Evolutionary conservation across 2,888 invertebrate genomes (phyloP), one percentile per base, ranked within the genome.

Genomic region (Oegoconia quadripuncta): DNA sequence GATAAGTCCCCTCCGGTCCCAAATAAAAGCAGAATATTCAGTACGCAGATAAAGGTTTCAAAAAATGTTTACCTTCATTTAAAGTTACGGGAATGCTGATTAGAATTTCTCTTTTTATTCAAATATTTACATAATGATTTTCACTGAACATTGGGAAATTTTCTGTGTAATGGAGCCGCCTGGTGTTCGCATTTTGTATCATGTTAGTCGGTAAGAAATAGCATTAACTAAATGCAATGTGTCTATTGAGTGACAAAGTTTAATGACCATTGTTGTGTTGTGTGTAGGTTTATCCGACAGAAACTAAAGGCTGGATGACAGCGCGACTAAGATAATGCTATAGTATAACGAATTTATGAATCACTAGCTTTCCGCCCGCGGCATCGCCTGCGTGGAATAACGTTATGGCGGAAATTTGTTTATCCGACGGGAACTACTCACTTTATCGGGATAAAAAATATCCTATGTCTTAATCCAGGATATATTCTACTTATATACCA

Each of bases 21-120:
- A 63, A 77, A 74, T 73, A 72, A 73, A 72, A 68, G 70, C 62
- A 55, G 66, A 65, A 65, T 67, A 67, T 66, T 67, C 64, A 64
- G 55, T 43, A 51, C 44, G 46, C 55, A 64, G 65, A 64, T 69
- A 70, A 75, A 72, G 69, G 69, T 69, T 66, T 64, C 62, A 41
- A 68, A 74, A 72, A 77, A 72, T 65, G 63, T 71, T 69, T 64
- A 65, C 71, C 65, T 72, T 73, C 73, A 72, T 76, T 75, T 69
- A 67, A 72, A 68, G 67, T 71, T 65, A 70, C 64, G 61, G 55
- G 58, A 55, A 55, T 61, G 63, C 67, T 70, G 71, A 74, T 74
- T 70, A 67, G 59, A 66, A 33, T 67, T 59, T 52, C 50, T 29
- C 9, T 29, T 58, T 62, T 64, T 54, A 59, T 64, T 59, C 49